phyloP scores from a whole-genome alignment of 2,888 invertebrate genomes.

The Agriopis marginaria region DNA sequence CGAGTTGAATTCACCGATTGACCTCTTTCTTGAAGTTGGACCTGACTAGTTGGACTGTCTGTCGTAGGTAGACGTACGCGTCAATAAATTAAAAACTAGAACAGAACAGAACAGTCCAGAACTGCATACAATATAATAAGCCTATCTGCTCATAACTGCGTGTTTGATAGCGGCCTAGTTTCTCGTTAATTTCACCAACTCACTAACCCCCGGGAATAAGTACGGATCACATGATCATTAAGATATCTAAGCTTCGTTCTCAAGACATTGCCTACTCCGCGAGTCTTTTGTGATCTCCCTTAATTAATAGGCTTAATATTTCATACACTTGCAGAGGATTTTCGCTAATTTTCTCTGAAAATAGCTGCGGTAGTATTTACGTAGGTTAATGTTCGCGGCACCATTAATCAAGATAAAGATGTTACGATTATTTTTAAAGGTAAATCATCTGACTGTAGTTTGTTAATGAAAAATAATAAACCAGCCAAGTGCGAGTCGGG shows the following conservation, averaged over 20 bases:
- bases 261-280: conserved; percentile 34
- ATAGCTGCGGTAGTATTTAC: conserved; percentile 38
- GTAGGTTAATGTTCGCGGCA: conserved; percentile 60
- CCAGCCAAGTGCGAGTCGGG: no score
- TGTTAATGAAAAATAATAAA: no score
- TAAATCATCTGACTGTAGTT: not conserved
- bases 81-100: no score
- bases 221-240: conserved; percentile 39
- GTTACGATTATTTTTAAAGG: conserved; percentile 44
- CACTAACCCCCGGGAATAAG: conserved; percentile 35
- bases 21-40: no score
- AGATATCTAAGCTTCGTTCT: conserved; percentile 35
- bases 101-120: no score
- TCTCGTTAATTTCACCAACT: conserved; percentile 28
- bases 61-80: no score
- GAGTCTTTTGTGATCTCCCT: conserved; percentile 39
- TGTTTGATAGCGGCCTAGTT: conserved; percentile 9
- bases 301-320: conserved; percentile 46
- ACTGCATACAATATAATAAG: not conserved
- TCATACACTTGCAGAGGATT: conserved; percentile 57
- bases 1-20: no score
- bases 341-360: conserved; percentile 67
- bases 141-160: conserved; percentile 7
- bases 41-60: no score
- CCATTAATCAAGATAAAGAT: conserved; percentile 68